Evolutionary conservation across 2,113 vertebrate genomes (phyloP), one percentile per base, ranked within the genome.

Genomic region (Eulacestoma nigropectus): DNA sequence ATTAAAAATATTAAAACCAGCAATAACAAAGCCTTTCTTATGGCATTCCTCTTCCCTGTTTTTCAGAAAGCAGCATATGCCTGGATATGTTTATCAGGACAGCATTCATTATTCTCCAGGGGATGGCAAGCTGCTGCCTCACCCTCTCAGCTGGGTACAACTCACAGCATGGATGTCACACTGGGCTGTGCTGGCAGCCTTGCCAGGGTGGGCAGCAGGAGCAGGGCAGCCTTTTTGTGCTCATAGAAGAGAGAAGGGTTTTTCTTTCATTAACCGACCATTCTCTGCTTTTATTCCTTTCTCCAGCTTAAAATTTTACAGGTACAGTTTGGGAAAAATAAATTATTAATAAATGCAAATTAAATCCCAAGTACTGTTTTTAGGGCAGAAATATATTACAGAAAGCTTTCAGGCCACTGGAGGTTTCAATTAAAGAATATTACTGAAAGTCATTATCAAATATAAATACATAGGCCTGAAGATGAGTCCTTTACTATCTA

Each of bases 271-370:
- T 74, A 77, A 46, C 9, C 20, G 68, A 50, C 33, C 60, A 2
- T 75, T 89, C 69, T 25, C 6, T 68, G 64, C 29, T 29, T 79
- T 76, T 0, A 0, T 75, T 73, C 29, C 35, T 89, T 88, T 62
- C 44, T 83, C 35, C 47, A 35, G 52, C 65, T 84, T 84, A 30
- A 94, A 90, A 70, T 56, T 55, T 84, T 84, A 73, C 49, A 60
- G 69, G 56, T 56, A 62, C 0, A 33, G 18, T 60, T 90, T 75
- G 72, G 84, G 59, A 44, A 90, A 94, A 94, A 95, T 91, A 69
- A 94, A 95, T 94, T 88, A 95, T 93, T 96, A 87, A 95, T 93
- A 89, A 79, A 90, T 81, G 89, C 64, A 97, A 92, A 95, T 95
- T 80, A 80, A 96, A 84, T 77, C 37, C 52, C 50, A 39, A 75